These are phyloP conservation scores for Periphyllus acericola DNA, from an alignment of 2,888 invertebrate genomes.

Conservation along the genomic window DNA sequence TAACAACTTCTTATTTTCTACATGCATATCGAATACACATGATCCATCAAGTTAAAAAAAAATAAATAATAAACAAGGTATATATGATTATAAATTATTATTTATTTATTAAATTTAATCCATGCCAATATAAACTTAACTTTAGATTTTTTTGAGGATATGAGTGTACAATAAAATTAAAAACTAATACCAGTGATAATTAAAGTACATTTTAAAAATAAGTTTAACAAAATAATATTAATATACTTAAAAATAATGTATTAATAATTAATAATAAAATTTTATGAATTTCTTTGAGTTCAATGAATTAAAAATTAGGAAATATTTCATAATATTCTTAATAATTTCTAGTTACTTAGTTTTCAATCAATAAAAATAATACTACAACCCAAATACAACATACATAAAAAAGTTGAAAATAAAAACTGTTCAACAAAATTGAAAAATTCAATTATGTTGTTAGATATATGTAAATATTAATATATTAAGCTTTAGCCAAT, in stretches of 20 bases:
- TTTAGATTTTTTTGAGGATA: too few species aligned
- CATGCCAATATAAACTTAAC: too few species aligned
- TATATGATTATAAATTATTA: too few species aligned
- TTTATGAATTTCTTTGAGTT: background rate
- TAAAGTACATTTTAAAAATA: background rate
- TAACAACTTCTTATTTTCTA: too few species aligned
- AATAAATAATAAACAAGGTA: too few species aligned
- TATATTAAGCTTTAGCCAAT: constrained; percentile 69
- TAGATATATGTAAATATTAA: too few species aligned
- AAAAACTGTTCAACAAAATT: background rate
- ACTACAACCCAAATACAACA: background rate
- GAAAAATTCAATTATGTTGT: background rate
- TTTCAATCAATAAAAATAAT: background rate
- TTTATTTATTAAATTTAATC: too few species aligned
- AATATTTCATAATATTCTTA: background rate
- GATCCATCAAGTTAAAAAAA: too few species aligned
- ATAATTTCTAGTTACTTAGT: background rate
- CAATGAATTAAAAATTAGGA: background rate
- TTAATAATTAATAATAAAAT: background rate
- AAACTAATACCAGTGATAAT: too few species aligned
- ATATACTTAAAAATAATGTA: background rate
- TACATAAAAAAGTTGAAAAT: background rate
- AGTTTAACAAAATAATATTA: background rate
- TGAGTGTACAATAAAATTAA: too few species aligned
- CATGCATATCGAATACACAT: too few species aligned